Conservation (phyloP, 2,888 invertebrate genomes). For the Phania funesta region DNA sequence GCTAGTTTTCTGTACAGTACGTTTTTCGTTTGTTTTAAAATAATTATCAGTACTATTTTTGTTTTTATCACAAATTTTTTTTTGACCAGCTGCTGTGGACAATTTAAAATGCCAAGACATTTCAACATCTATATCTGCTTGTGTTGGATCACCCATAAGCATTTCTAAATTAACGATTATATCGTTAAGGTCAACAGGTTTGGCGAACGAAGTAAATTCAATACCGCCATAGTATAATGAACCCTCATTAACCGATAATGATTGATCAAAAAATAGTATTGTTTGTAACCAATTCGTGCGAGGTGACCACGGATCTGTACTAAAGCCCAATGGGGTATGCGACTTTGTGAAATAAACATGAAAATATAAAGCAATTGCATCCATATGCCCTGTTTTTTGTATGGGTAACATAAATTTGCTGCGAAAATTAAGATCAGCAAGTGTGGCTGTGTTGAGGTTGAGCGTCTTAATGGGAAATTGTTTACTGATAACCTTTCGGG, state of each 20-base stretch:
- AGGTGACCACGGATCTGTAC: slow-evolving; percentile 96
- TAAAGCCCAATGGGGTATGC: slow-evolving; percentile 97
- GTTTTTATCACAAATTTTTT: not conserved
- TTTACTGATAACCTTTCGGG: slow-evolving; percentile 76
- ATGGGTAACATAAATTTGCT: slow-evolving; percentile 89
- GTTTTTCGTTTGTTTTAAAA: not conserved
- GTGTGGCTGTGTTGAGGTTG: slow-evolving; percentile 95
- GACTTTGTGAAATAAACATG: slow-evolving; percentile 99
- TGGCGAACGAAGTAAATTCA: slow-evolving; percentile 59
- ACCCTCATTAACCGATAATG: slow-evolving; percentile 92
- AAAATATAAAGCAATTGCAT: slow-evolving; percentile 98
- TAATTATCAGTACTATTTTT: not conserved
- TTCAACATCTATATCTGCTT: slow-evolving; percentile 64
- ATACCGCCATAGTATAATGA: slow-evolving; percentile 81
- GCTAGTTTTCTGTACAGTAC: not conserved
- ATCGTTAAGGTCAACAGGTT: slow-evolving; percentile 50
- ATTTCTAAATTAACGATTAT: slow-evolving; percentile 67
- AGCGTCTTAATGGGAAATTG: slow-evolving; percentile 95
- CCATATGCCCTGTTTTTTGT: slow-evolving; percentile 93
- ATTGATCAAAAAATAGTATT: slow-evolving; percentile 97
- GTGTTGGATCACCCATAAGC: slow-evolving; percentile 66
- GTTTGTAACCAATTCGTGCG: slow-evolving; percentile 98
- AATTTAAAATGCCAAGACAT: slow-evolving; percentile 69
- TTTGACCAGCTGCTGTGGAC: not conserved
- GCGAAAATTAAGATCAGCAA: slow-evolving; percentile 92